Evolutionary conservation across 2,888 invertebrate genomes (phyloP), one percentile per base, ranked within the genome.

Genomic region (Tubulanus polymorphus): DNA sequence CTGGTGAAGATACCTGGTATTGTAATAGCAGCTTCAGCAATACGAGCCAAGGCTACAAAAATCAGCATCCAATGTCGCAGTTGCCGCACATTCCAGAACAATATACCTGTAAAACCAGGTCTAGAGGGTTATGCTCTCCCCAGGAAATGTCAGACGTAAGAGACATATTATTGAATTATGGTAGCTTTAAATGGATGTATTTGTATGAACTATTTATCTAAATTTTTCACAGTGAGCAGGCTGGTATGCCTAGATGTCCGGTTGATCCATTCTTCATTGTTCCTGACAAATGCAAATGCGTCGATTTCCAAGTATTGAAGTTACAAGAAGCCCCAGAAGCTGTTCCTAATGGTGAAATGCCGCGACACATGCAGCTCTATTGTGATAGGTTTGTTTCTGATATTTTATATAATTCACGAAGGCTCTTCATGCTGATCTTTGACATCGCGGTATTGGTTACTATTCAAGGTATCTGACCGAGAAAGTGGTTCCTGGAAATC

Each of bases 221-320:
- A 32, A 32, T 37, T 6, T 50, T 54, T 66, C 69, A 46, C 78
- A 92, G 92, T 18, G 95, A 95, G 75, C 93, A 93, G 83, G 89
- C 91, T 59, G 94, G 94, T 27, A 83, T 90, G 53, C 90, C 91
- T 0, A 91, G 91, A 71, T 99, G 99, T 73, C 96, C 97, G 0
- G 76, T 96, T 54, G 99, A 99, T 81, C 99, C 99, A 1, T 99
- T 91, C 79, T 95, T 93, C 78, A 95, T 99, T 61, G 87, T 97
- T 79, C 96, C 97, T 18, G 97, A 99, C 77, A 95, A 94, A 80
- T 97, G 97, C 79, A 85, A 87, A 65, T 99, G 97, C 79, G 91
- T 97, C 26, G 97, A 99, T 81, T 99, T 93, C 76, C 99, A 99
- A 86, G 88, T 91, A 0, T 79, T 99, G n/a, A 99, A 96, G 79